Conservation (phyloP, 2,888 invertebrate genomes). For the Tridacna gigas region DNA sequence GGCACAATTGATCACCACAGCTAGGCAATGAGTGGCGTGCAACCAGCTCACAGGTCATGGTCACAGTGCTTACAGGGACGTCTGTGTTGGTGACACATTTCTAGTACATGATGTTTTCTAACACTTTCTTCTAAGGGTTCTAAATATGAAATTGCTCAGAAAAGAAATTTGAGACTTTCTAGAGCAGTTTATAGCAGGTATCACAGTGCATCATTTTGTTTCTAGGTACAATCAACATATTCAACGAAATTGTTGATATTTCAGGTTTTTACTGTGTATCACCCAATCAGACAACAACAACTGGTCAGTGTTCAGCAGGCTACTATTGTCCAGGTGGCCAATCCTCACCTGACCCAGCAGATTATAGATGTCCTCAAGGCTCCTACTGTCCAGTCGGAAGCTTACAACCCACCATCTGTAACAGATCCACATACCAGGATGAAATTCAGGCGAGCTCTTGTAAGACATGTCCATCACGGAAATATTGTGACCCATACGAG, state of each 20-base stretch:
- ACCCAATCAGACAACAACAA: slow-evolving; percentile 72
- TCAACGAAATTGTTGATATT: slow-evolving; percentile 14
- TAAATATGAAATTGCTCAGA: too few relatives aligned
- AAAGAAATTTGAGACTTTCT: too few relatives aligned
- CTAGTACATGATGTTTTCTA: too few relatives aligned
- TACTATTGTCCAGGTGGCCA: slow-evolving; percentile 83
- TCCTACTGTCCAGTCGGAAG: slow-evolving; percentile 80
- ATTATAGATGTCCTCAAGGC: slow-evolving; percentile 77
- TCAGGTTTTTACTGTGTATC: slow-evolving; percentile 81
- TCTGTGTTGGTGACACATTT: too few relatives aligned
- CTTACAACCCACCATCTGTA: slow-evolving; percentile 74
- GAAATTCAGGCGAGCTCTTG: slow-evolving; percentile 68
- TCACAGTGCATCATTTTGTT: too few relatives aligned
- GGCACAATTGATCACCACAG: too few relatives aligned
- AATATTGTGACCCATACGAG: slow-evolving; percentile 82
- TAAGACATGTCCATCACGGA: slow-evolving; percentile 72
- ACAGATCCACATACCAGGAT: slow-evolving; percentile 78
- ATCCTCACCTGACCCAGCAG: slow-evolving; percentile 72
- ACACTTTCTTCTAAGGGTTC: too few relatives aligned
- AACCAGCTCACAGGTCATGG: too few relatives aligned
- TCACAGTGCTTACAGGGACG: too few relatives aligned
- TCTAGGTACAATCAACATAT: too few relatives aligned
- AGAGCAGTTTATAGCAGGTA: too few relatives aligned
- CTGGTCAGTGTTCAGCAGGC: slow-evolving; percentile 76
- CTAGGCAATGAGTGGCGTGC: too few relatives aligned